Conservation (phyloP, 2,797 vertebrate species). For the Pseudochirops corinnae region DNA sequence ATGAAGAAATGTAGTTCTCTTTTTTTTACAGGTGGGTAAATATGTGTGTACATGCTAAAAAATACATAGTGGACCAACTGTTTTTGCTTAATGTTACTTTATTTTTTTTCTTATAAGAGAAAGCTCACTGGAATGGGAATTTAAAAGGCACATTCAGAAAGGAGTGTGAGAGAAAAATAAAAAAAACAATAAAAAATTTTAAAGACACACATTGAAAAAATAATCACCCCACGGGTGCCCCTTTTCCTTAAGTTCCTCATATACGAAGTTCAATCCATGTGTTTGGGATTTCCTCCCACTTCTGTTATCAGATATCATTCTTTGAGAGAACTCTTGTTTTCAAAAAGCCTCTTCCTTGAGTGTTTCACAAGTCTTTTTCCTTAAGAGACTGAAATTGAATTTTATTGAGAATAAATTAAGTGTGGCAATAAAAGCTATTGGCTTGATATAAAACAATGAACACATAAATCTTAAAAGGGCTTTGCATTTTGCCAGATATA, state of each 20-base stretch:
- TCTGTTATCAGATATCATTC: slow-evolving; percentile 3
- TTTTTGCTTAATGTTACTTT: not conserved
- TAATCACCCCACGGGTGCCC: not conserved
- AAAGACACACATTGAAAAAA: not conserved
- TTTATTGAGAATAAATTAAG: slow-evolving; percentile 50
- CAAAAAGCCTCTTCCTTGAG: not conserved
- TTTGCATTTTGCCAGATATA: not conserved
- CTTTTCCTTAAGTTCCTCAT: not conserved
- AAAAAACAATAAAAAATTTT: not conserved
- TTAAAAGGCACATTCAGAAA: not conserved
- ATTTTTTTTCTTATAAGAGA: not conserved
- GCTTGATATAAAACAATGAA: slow-evolving; percentile 1
- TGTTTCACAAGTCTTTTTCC: not conserved
- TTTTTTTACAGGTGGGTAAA: not conserved
- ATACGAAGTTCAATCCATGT: not conserved
- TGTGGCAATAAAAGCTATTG: not conserved
- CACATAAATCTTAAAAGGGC: not conserved
- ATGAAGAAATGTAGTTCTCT: not conserved
- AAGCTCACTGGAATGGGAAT: not conserved
- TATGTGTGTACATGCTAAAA: not conserved
- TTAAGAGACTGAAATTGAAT: slow-evolving; percentile 8
- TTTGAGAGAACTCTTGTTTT: slow-evolving; percentile 41
- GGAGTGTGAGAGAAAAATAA: not conserved
- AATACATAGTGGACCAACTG: not conserved
- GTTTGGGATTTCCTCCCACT: not conserved